Base-by-base conservation (phyloP, 2,797 vertebrate species). In the Rachycentron canadum region DNA sequence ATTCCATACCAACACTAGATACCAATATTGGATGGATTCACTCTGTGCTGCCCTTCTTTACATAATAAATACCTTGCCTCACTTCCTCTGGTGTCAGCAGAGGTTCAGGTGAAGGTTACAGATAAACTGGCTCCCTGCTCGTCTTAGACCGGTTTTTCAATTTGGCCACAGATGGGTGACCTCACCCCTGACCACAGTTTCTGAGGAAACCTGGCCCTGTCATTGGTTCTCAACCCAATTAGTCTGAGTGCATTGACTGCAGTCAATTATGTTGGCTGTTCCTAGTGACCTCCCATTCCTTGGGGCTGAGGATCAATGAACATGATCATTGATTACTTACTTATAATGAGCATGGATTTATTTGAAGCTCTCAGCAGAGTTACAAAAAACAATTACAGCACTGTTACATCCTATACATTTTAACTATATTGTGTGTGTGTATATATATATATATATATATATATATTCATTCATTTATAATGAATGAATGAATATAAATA, bases 191-290 rank as follows among this genome's bases (percentile, higher is more conserved):
- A 59, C 40, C 59, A 12, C 19, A 3, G 7, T 58, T 49, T 72
- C 34, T 16, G 23, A 60, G 28, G 58, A 79, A 66, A 59, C n/a
- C 64, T 47, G 56, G 21, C 19, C 28, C 63, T 45, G 36, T 49
- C 26, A 61, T 75, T 76, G 75, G 66, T 14, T 86, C 80, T 67
- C 75, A 76, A 76, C 61, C 81, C 78, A 90, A 88, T 93, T 90
- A 89, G 85, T 74, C 68, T 57, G 73, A 91, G 77, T 85, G 83
- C 58, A 91, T 90, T 84, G 88, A 91, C 90, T 87, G 34, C 1
- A 65, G 57, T 63, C 73, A 76, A 76, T 78, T 55, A 81, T 25
- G 61, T 5, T 14, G 73, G 53, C 34, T 57, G 59, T 83, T 78
- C 81, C 60, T 10, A 1, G 55, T 75, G 79, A 70, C 69, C 71